Base-by-base conservation (phyloP, 2,113 vertebrate species). In the Fukomys damarensis region DNA sequence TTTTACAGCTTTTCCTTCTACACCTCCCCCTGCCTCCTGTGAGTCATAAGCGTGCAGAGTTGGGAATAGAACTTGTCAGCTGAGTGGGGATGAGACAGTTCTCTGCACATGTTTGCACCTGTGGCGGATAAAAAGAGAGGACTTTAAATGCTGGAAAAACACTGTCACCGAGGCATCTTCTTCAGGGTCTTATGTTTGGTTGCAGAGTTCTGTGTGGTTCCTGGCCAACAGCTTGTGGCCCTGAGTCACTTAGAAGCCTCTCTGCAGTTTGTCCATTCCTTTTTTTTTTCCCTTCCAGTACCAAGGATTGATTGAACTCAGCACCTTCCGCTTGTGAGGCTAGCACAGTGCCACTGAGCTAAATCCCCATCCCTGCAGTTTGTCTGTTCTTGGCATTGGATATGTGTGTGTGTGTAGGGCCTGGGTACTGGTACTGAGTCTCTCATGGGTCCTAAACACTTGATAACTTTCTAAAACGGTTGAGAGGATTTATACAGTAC, bases 11-110 rank as follows among this genome's bases (percentile, higher is more conserved):
- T 94, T 94, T 95, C 32, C 61, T 59, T 92, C 88, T 89, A 32
- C 28, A 91, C 79, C 65, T 49, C 92, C 91, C 85, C 90, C 90
- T 90, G 24, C 2, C 16, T 22, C 74, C 30, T 8, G 30, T 97
- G 95, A 97, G 96, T 97, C 96, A 96, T 81, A 87, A 89, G 52
- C 92, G 68, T 93, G 68, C 85, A 79, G 52, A 84, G 58, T 96
- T 97, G 97, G 91, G 95, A 97, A 93, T 94, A 96, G 96, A 92
- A 92, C 41, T 97, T 97, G 96, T 96, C 96, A 97, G 93, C 97
- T 96, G 93, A 96, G 86, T 77, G 89, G 80, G 76, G 59, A 96
- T 72, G 84, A 98, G 80, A 93, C 74, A 32, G 77, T 96, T 97
- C 80, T 92, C 61, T 94, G 87, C 89, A 90, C 82, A 58, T 93